phyloP scores from a whole-genome alignment of 2,888 invertebrate genomes.

The Osmoderma eremita region DNA sequence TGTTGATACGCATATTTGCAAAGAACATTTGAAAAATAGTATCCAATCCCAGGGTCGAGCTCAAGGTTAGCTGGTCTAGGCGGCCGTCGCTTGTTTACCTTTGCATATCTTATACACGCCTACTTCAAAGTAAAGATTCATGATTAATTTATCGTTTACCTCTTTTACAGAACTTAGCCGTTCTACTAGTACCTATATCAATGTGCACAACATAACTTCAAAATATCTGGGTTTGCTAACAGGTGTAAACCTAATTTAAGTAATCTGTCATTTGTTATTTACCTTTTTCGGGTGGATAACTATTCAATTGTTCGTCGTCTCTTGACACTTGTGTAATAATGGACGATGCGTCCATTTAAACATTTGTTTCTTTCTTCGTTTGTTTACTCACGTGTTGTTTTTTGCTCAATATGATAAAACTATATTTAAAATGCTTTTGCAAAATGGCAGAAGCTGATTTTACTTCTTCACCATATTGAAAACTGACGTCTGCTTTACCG shows the following conservation, averaged over 20 bases:
- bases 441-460: slow-evolving; percentile 60
- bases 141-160: slow-evolving; percentile 33
- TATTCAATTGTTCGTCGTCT: slow-evolving; percentile 96
- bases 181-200: slow-evolving; percentile 21
- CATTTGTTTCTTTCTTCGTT: slow-evolving; percentile 67
- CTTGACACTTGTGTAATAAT: slow-evolving; percentile 98
- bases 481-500: slow-evolving; percentile 48
- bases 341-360: slow-evolving; percentile 98
- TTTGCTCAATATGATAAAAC: slow-evolving; percentile 49
- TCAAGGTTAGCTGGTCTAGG: slow-evolving; percentile 58
- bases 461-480: slow-evolving; percentile 52
- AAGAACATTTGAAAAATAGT: slow-evolving; percentile 49
- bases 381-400: slow-evolving; percentile 49
- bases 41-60: slow-evolving; percentile 54
- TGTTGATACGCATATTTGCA: slow-evolving; percentile 50
- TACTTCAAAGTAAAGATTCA: slow-evolving; percentile 51
- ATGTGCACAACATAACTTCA: slow-evolving; percentile 32
- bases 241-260: slow-evolving; percentile 48
- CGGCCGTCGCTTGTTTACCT: slow-evolving; percentile 55
- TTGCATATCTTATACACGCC: slow-evolving; percentile 56
- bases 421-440: slow-evolving; percentile 57
- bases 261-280: slow-evolving; percentile 63
- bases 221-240: slow-evolving; percentile 43
- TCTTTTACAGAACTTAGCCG: slow-evolving; percentile 27
- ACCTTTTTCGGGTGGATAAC: slow-evolving; percentile 94